Percentiles rank a stretch among this genome's conserved stretches.
Evolutionary conservation across 2,888 invertebrate species (phyloP).

Genomic region (Sphaeridia pumilis): DNA sequence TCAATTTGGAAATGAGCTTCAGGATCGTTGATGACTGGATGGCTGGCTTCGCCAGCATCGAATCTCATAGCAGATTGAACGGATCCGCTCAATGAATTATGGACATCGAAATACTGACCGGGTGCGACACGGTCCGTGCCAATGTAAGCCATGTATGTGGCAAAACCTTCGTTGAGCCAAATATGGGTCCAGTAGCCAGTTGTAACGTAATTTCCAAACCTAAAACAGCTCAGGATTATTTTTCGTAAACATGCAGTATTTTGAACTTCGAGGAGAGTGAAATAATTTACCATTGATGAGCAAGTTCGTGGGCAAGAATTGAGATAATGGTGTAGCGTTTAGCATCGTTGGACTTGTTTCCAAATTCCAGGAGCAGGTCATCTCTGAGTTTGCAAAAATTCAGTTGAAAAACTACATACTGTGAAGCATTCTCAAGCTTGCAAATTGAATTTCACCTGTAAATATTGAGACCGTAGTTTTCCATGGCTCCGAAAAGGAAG

Average conservation of each 20-base stretch:
- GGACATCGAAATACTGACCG: neutral
- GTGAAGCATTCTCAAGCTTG: too few relatives aligned
- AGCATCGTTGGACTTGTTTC: neutral
- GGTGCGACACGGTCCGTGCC: constrained; percentile 1
- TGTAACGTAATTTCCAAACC: constrained; percentile 16
- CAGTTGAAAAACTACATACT: too few relatives aligned
- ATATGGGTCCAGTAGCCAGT: constrained; percentile 11
- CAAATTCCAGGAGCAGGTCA: constrained; percentile 3
- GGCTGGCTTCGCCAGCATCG: constrained; percentile 18
- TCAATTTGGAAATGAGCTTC: neutral
- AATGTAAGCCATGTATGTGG: constrained; percentile 22
- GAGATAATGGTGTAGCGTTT: too few relatives aligned
- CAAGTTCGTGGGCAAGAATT: constrained; percentile 16
- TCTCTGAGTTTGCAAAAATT: too few relatives aligned
- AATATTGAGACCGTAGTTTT: constrained; percentile 28
- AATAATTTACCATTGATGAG: constrained; percentile 16
- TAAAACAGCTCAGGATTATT: too few relatives aligned
- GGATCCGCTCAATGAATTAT: constrained; percentile 1
- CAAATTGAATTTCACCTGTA: constrained; percentile 22
- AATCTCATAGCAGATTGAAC: constrained; percentile 17
- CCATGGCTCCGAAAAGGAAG: constrained; percentile 21
- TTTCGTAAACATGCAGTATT: too few relatives aligned
- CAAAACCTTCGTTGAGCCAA: constrained; percentile 30
- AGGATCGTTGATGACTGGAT: constrained; percentile 14
- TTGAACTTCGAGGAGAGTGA: neutral